Evolutionary conservation across 2,113 vertebrate genomes (phyloP).

Genomic region (Calcarius ornatus): DNA sequence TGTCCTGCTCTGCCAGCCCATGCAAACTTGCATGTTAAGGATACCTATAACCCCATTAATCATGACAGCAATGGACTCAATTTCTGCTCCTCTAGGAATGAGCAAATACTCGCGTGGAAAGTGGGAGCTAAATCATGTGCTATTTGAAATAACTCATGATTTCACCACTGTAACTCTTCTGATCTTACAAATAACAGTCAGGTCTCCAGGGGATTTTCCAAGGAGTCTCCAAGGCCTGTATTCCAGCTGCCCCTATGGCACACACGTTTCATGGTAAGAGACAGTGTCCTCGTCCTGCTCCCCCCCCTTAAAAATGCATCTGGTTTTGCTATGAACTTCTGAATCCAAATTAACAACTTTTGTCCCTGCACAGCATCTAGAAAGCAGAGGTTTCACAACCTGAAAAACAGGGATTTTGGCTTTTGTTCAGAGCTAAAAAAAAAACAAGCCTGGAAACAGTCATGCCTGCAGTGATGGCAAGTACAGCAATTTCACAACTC

Average conservation of each 20-base stretch:
- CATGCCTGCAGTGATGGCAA: not conserved
- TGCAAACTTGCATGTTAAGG: rapidly evolving
- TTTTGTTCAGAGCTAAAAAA: not conserved
- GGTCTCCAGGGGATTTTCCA: not conserved
- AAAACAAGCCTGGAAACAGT: not conserved
- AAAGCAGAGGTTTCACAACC: not conserved
- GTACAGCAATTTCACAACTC: not conserved
- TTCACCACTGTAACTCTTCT: not conserved
- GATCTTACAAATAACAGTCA: not conserved
- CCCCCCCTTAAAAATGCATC: not conserved
- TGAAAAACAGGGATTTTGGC: not conserved
- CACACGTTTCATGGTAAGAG: rapidly evolving
- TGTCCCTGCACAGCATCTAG: not conserved
- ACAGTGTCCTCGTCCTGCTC: not conserved
- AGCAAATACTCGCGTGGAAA: not conserved
- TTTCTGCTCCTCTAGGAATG: not conserved
- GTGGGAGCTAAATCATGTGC: not conserved
- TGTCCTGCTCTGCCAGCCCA: not conserved
- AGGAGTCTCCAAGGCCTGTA: not conserved
- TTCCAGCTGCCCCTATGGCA: not conserved
- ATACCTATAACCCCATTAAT: not conserved
- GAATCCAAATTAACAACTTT: not conserved
- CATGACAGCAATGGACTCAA: not conserved
- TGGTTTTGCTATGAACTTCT: not conserved
- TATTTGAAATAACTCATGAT: not conserved